Conservation (phyloP, 2,113 vertebrate species). For the Pseudorhombus dupliciocellatus region DNA sequence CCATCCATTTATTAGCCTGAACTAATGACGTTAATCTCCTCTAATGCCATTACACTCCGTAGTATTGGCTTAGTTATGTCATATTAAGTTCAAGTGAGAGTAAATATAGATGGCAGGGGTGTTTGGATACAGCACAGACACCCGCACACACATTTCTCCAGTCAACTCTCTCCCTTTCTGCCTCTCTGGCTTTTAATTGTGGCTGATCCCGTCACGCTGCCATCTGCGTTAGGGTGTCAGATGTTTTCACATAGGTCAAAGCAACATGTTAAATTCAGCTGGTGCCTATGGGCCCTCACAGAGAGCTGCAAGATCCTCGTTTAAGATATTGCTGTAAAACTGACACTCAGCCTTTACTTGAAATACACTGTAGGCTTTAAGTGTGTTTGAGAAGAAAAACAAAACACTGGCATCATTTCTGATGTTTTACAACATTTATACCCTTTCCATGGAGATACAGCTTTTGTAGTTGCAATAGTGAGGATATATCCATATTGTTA, state of each 20-base stretch:
- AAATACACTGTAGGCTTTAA: too few relatives aligned
- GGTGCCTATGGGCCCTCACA: not conserved
- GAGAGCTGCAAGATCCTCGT: not conserved
- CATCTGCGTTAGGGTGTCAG: not conserved
- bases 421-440: too few relatives aligned
- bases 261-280: conserved; percentile 17
- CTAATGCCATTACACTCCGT: conserved; percentile 53
- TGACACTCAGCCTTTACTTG: too few relatives aligned
- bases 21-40: conserved; percentile 64
- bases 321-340: too few relatives aligned
- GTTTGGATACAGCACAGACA: conserved; percentile 8
- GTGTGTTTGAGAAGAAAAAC: too few relatives aligned
- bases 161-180: not conserved
- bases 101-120: conserved; percentile 31
- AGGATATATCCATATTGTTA: too few relatives aligned
- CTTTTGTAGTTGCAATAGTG: too few relatives aligned
- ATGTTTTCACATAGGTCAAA: conserved; percentile 16
- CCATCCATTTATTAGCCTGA: conserved; percentile 34
- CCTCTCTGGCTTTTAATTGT: not conserved
- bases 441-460: too few relatives aligned
- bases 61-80: conserved; percentile 40
- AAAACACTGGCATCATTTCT: too few relatives aligned
- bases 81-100: conserved; percentile 41
- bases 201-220: not conserved
- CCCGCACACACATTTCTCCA: not conserved